Base-by-base conservation (phyloP, 2,888 invertebrate genomes). In the Chrysina gloriosa region DNA sequence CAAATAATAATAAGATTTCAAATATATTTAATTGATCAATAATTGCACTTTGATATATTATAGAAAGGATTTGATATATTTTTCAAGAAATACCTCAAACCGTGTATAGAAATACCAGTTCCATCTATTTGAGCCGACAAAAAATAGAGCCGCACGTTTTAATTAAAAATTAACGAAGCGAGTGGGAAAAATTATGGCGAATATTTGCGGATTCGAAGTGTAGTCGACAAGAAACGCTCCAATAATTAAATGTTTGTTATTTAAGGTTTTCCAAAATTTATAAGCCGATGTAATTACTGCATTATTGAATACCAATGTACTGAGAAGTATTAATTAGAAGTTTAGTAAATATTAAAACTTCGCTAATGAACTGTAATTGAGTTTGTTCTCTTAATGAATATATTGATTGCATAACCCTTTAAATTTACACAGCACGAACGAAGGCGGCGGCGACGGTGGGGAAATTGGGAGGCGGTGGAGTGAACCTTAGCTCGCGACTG, bases 311-410 rank as follows among this genome's bases (percentile, higher is more conserved):
- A 63, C 75, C 77, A 77, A 78, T 77, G 76, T 74, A 73, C 75
- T 74, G 76, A 77, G 72, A 77, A 79, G 78, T 79, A 81, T 80
- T 81, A 81, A 81, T 81, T 81, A 80, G 80, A 80, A 80, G 81
- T 81, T 81, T 79, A 78, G 80, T 79, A 81, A 81, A 81, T 81
- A 81, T 81, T 81, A 81, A 80, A 81, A 81, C 80, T 81, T 81
- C 77, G 78, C 80, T 80, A 80, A 81, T 81, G 79, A 81, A 81
- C 79, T 79, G 79, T 81, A 81, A 81, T 81, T 81, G 81, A 81
- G 81, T 81, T 81, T 81, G 80, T 79, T 77, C 79, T 79, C 80
- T 80, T 81, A 81, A 81, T 80, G 80, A 81, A 81, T 81, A 79
- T 81, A 81, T 81, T 80, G 81, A 81, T 81, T 81, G 79, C 80